A percentile compares a stretch with the other conserved stretches of the same genome.
phyloP scores from a whole-genome alignment of 1,140 invertebrate species.

The Bombus haemorrhoidalis region DNA sequence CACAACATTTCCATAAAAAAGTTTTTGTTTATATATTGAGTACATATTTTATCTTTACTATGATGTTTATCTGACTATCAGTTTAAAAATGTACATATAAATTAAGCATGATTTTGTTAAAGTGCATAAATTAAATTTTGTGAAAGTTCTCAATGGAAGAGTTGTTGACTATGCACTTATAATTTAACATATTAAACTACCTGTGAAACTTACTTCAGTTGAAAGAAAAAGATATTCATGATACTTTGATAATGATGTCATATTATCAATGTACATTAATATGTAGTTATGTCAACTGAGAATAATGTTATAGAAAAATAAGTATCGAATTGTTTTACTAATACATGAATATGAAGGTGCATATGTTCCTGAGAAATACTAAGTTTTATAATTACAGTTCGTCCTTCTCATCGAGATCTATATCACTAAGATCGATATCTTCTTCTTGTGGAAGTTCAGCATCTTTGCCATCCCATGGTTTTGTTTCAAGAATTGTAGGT shows the following conservation, averaged over 20 bases:
- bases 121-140: conserved; percentile 18
- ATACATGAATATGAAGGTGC: conserved; percentile 35
- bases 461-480: conserved; percentile 99
- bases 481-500: conserved; percentile 88
- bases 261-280: conserved; percentile 40
- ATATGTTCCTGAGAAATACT: conserved; percentile 43
- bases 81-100: conserved; percentile 43
- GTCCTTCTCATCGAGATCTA: conserved; percentile 93
- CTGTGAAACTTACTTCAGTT: conserved; percentile 43
- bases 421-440: conserved; percentile 96
- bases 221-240: conserved; percentile 25
- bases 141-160: conserved; percentile 57
- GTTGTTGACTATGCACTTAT: conserved; percentile 18
- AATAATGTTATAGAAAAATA: conserved; percentile 55
- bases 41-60: conserved; percentile 48
- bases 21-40: conserved; percentile 33
- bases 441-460: conserved; percentile 94
- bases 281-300: conserved; percentile 6
- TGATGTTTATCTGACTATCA: conserved; percentile 17
- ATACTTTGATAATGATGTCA: background rate
- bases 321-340: conserved; percentile 32
- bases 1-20: conserved; percentile 51
- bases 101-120: conserved; percentile 13
- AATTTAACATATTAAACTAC: conserved; percentile 42
- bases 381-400: conserved; percentile 87